A percentile compares a stretch with the other conserved stretches of the same genome.
These are phyloP conservation scores for Drosophila antonietae DNA, from an alignment of 2,888 invertebrate genomes.

Conservation along the genomic window DNA sequence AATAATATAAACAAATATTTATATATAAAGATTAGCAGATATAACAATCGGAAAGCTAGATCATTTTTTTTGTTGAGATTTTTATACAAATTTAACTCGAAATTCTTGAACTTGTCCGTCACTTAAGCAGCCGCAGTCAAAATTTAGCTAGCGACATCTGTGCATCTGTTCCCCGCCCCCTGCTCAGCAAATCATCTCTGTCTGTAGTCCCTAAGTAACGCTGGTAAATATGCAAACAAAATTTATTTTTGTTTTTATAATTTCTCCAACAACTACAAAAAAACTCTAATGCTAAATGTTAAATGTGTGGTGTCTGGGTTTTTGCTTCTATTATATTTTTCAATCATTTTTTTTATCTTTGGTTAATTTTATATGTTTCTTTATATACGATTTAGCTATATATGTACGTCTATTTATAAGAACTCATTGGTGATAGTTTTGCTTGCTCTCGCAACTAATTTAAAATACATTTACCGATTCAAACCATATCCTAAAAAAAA, in stretches of 20 bases:
- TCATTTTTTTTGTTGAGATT: background rate
- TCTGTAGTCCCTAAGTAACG: constrained; percentile 70
- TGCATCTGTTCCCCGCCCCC: constrained; percentile 26
- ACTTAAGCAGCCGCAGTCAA: background rate
- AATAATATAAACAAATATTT: background rate
- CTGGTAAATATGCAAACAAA: constrained; percentile 75
- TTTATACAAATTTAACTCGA: background rate
- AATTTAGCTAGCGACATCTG: constrained; percentile 8
- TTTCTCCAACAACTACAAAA: constrained; percentile 3
- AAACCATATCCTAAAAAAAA: constrained; percentile 34
- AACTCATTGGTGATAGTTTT: constrained; percentile 72
- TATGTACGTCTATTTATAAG: constrained; percentile 54
- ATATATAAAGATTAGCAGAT: background rate
- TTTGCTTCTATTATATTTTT: constrained; percentile 50
- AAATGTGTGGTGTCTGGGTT: constrained; percentile 74
- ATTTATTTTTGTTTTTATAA: constrained; percentile 25
- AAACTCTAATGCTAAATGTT: constrained; percentile 36
- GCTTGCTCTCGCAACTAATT: constrained; percentile 70
- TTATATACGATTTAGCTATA: constrained; percentile 19
- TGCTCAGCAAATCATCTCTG: constrained; percentile 39
- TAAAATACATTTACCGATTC: constrained; percentile 38
- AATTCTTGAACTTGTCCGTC: constrained; percentile 14
- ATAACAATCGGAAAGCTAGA: background rate
- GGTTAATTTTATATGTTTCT: constrained; percentile 11
- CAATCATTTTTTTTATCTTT: constrained; percentile 13